Evolutionary conservation across 2,113 vertebrate species (phyloP), one percentile per base, ranked within the genome.

Genomic region (human): DNA sequence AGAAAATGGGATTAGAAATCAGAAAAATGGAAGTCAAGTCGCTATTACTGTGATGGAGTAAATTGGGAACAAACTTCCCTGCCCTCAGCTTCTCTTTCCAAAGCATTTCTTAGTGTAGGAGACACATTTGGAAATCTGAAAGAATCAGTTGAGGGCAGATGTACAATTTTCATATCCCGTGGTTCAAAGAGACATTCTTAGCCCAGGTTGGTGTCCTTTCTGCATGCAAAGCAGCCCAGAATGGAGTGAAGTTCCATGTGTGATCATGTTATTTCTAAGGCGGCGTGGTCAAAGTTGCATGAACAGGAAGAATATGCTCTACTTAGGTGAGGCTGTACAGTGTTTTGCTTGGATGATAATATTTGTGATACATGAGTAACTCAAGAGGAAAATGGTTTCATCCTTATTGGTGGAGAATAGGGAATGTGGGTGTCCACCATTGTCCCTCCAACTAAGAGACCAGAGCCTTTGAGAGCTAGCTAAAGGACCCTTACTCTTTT

Each of bases 1-100:
- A 94, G 43, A 70, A 52, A 95, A 57, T 91, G 72, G 40, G 66
- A 64, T 85, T 89, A 93, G 50, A 94, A 93, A 78, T 43, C 64
- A 66, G 68, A 88, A 92, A 96, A 94, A 25, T 8, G 8, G 48
- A 38, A 70, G 55, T 59, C n/a, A 50, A 55, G 18, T 35, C 23
- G 40, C 3, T 27, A 8, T 6, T 30, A 12, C 30, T 73, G 59
- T 30, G 43, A 70, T 2, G 12, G 50, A 80, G 7, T 61, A 80
- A 84, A 57, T 6, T 52, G 40, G 64, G 50, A 73, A 11, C 27
- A 50, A 10, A 22, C 13, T 35, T 59, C 11, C 27, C 68, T 45
- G 48, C 45, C 13, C 30, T 30, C 50, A 17, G 61, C 30, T 43
- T 81, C 70, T 50, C 45, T 80, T 61, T 64, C 61, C 61, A 30